Percentiles rank a stretch among this genome's conserved stretches.
Evolutionary conservation across 2,797 vertebrate species (phyloP).

Genomic region (Acanthiza pusilla): DNA sequence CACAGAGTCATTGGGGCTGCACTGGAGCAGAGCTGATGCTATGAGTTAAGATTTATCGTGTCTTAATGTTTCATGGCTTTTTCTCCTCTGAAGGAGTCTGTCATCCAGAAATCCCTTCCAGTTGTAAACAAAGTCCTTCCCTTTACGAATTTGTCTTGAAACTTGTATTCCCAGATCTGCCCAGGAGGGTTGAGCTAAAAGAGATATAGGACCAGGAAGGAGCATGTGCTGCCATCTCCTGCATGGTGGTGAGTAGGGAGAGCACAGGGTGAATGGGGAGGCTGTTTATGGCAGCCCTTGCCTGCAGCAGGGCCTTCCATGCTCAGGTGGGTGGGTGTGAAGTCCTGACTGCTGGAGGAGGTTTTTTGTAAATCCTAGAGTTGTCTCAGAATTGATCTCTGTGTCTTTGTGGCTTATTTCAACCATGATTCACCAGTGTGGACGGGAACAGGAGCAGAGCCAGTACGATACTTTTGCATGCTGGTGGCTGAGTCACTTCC

Average conservation of each 20-base stretch:
- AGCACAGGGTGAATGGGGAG: neutral
- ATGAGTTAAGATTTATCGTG: neutral
- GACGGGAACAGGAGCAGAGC: neutral
- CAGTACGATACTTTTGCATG: rapidly evolving
- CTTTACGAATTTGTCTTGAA: neutral
- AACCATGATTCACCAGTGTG: rapidly evolving
- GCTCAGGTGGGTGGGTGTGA: neutral
- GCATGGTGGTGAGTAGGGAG: rapidly evolving
- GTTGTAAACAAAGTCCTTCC: neutral
- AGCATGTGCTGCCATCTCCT: neutral
- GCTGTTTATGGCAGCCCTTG: neutral
- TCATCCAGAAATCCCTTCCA: neutral
- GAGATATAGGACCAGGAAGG: neutral
- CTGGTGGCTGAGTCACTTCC: neutral
- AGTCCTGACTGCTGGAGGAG: neutral
- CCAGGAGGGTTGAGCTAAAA: neutral
- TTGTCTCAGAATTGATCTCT: neutral
- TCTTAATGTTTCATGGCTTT: neutral
- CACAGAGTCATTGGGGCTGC: neutral
- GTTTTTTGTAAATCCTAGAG: neutral
- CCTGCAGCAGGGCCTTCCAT: neutral
- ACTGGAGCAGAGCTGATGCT: neutral
- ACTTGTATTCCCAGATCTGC: neutral
- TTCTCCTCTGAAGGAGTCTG: neutral
- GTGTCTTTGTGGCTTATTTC: neutral